Evolutionary conservation across 2,797 vertebrate genomes (phyloP).

Genomic region (Oryzias sinensis): DNA sequence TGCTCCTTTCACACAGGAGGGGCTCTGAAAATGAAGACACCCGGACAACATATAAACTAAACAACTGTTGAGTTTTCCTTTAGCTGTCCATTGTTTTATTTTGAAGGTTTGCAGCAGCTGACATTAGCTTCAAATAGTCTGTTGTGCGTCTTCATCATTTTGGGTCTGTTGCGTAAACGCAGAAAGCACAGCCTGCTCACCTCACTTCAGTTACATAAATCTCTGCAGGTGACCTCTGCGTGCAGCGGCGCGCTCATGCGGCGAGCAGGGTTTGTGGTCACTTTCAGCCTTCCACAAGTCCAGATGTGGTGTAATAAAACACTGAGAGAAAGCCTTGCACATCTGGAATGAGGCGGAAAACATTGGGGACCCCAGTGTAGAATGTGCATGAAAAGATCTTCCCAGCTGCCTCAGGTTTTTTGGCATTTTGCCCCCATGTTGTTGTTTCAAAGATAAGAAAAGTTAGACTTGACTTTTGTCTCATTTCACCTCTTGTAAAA

Average conservation of each 20-base stretch:
- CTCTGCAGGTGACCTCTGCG: conserved; percentile 44
- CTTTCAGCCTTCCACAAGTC: conserved; percentile 32
- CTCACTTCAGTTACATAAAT: conserved; percentile 47
- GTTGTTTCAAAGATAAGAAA: conserved; percentile 3
- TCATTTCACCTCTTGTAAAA: neutral
- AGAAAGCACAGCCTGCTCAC: conserved; percentile 24
- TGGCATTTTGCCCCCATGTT: conserved; percentile 18
- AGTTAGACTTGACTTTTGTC: neutral
- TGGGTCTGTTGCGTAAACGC: conserved; percentile 46
- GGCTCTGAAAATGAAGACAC: neutral
- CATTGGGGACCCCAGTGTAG: conserved; percentile 30
- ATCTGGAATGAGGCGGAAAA: conserved; percentile 56
- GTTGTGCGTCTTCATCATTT: conserved; percentile 27
- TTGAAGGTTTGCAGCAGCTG: too few relatives aligned
- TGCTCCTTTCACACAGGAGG: conserved; percentile 7
- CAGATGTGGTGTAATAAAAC: conserved; percentile 57
- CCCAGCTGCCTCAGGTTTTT: conserved; percentile 15
- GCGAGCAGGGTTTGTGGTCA: conserved; percentile 38
- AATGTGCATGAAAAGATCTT: conserved; percentile 33
- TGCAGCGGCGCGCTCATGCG: conserved; percentile 20
- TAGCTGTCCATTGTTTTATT: too few relatives aligned
- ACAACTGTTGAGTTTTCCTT: neutral
- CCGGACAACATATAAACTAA: neutral
- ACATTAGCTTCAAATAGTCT: neutral
- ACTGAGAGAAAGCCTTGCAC: conserved; percentile 33